Evolutionary conservation across 2,113 vertebrate species (phyloP).

Genomic region (Mesembrinibis cayennensis): DNA sequence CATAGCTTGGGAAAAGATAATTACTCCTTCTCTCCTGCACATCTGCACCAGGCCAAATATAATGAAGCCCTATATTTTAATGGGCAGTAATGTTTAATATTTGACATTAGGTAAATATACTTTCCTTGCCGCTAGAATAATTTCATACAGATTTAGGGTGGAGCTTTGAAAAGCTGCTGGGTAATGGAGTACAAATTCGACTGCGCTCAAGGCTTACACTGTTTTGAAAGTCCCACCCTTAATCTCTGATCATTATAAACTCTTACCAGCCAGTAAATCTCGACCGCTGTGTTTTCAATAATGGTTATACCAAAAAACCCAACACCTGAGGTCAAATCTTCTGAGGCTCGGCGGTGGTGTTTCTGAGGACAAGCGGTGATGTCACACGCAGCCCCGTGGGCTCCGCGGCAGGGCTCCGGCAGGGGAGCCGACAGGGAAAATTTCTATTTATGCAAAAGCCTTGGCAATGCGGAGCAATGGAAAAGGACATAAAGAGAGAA

Average conservation of each 20-base stretch:
- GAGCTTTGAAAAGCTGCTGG: conserved; percentile 62
- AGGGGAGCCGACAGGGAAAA: background rate
- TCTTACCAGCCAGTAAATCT: conserved; percentile 64
- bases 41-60: conserved; percentile 41
- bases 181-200: conserved; percentile 28
- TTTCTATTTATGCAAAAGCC: background rate
- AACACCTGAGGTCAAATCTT: conserved; percentile 39
- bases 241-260: conserved; percentile 26
- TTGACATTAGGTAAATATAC: conserved; percentile 57
- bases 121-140: conserved; percentile 44
- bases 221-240: conserved; percentile 57
- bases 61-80: conserved; percentile 60
- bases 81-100: conserved; percentile 59
- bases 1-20: background rate
- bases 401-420: background rate
- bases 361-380: conserved; percentile 61
- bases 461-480: conserved; percentile 26
- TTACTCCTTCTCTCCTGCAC: conserved; percentile 50
- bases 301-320: conserved; percentile 10
- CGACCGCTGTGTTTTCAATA: background rate
- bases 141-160: conserved; percentile 51
- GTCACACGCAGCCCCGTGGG: background rate
- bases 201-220: conserved; percentile 33
- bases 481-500: conserved; percentile 28
- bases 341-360: background rate